Percentiles rank a stretch among this genome's conserved stretches.
Evolutionary conservation across 2,113 vertebrate genomes (phyloP).

Genomic region (Crotalus helleri): DNA sequence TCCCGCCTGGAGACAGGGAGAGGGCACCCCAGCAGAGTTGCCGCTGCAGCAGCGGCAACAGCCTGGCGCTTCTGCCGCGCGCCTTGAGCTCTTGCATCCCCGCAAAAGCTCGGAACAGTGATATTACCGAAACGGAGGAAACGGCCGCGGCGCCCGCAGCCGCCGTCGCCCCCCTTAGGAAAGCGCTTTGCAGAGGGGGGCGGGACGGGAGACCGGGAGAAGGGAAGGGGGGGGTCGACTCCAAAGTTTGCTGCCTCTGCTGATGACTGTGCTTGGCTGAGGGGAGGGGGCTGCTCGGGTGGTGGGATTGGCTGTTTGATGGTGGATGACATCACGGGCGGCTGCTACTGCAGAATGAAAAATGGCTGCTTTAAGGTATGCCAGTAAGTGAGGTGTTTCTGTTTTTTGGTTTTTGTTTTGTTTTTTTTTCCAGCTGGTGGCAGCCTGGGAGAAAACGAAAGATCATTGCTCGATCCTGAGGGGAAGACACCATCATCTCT

Average conservation of each 20-base stretch:
- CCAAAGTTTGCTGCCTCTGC: not conserved
- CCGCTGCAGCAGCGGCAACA: not conserved
- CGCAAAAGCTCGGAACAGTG: not conserved
- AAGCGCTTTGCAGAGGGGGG: not conserved
- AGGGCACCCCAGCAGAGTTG: not conserved
- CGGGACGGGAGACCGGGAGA: not conserved
- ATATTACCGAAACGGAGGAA: not conserved
- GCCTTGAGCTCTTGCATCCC: not conserved
- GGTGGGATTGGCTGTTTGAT: not conserved
- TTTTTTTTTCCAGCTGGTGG: not conserved
- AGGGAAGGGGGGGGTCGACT: not conserved
- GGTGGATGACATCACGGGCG: slow-evolving; percentile 57
- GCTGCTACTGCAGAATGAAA: slow-evolving; percentile 43
- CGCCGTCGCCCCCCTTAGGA: not conserved
- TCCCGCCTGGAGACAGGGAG: slow-evolving; percentile 13
- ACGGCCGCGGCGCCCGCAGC: not conserved
- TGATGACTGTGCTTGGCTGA: not conserved
- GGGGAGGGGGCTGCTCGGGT: not conserved
- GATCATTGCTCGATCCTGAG: not conserved
- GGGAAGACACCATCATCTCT: not conserved
- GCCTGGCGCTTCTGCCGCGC: not conserved
- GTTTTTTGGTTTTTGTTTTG: not conserved
- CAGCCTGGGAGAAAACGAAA: not conserved
- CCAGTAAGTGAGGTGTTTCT: not conserved
- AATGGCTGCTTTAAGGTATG: slow-evolving; percentile 59